phyloP scores from a whole-genome alignment of 2,797 vertebrate species.

The Poliocrania exsul region DNA sequence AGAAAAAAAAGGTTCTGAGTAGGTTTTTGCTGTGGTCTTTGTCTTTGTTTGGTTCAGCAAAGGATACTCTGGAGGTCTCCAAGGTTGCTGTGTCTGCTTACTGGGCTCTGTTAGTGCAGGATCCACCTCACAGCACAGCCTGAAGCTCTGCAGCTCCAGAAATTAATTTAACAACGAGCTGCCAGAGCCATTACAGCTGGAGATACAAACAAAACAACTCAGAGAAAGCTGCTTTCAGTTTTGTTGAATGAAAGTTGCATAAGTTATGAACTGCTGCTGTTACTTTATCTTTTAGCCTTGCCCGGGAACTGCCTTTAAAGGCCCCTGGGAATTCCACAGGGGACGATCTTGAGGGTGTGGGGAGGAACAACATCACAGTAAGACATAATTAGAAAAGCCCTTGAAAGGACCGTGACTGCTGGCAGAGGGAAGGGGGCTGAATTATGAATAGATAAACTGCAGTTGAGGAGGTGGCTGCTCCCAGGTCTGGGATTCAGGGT shows the following conservation, averaged over 20 bases:
- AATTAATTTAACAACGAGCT: background rate
- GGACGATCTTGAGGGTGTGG: rapidly evolving
- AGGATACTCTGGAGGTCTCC: background rate
- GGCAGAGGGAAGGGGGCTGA: background rate
- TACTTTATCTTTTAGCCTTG: background rate
- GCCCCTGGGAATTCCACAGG: background rate
- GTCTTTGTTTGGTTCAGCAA: background rate
- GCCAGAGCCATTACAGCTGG: background rate
- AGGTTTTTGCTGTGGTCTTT: background rate
- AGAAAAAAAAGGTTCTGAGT: background rate
- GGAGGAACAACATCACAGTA: rapidly evolving
- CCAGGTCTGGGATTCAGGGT: background rate
- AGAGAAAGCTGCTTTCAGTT: background rate
- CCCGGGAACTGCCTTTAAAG: background rate
- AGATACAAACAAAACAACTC: rapidly evolving
- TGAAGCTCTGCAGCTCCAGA: background rate
- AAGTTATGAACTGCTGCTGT: background rate
- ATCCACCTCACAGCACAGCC: background rate
- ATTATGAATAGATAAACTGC: too few species aligned
- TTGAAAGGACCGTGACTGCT: background rate
- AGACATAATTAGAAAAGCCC: background rate
- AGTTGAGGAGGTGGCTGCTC: background rate
- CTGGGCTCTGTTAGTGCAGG: background rate
- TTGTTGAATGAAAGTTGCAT: background rate
- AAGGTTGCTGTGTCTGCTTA: background rate